Evolutionary conservation across 2,113 vertebrate genomes (phyloP).

Genomic region (Paratilapia polleni): DNA sequence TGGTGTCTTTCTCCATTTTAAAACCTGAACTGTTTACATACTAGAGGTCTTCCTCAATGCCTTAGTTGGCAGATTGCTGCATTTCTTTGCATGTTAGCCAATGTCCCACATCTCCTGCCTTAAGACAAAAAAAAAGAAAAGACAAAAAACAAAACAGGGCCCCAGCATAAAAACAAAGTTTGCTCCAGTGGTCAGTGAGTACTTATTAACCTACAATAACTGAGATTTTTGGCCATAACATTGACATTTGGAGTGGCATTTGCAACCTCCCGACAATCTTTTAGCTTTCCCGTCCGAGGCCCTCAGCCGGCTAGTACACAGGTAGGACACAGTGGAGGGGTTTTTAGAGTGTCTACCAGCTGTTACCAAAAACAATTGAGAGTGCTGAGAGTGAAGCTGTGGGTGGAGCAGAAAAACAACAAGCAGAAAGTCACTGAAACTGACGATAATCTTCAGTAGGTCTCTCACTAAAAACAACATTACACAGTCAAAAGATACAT

Average conservation of each 20-base stretch:
- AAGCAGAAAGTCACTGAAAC: background rate
- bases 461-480: too few relatives aligned
- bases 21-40: too few relatives aligned
- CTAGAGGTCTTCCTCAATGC: too few relatives aligned
- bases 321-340: background rate
- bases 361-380: background rate
- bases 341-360: background rate
- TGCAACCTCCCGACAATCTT: background rate
- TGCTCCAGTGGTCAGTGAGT: background rate
- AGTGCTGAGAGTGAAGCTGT: background rate
- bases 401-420: background rate
- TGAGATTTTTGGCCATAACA: background rate
- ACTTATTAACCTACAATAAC: conserved; percentile 10
- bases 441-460: background rate
- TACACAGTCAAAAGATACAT: background rate
- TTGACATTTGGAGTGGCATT: conserved; percentile 5
- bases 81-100: background rate
- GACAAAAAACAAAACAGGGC: background rate
- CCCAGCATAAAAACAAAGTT: background rate
- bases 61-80: too few relatives aligned
- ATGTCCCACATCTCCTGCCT: background rate
- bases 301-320: background rate
- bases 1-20: too few relatives aligned
- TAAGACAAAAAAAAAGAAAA: background rate
- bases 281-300: background rate